Evolutionary conservation across 2,888 invertebrate genomes (phyloP).

Genomic region (Oscheius sp.): DNA sequence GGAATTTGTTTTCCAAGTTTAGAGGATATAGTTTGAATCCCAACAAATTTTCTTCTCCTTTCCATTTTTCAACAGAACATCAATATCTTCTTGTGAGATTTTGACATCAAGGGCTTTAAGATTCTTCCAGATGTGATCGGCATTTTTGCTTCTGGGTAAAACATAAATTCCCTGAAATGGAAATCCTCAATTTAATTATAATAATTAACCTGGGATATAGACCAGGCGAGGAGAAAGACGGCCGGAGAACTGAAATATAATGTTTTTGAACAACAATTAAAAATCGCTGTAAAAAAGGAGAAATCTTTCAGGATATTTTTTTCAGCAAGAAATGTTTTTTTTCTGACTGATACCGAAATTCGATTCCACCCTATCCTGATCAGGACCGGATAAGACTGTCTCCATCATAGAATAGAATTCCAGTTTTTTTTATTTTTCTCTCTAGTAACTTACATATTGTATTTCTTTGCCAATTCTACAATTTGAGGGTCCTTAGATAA

Average conservation of each 20-base stretch:
- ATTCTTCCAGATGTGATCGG: conserved; percentile 43
- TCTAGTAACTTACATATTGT: conserved; percentile 47
- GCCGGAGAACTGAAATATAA: not conserved
- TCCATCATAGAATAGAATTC: too few relatives aligned
- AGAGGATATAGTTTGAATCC: conserved; percentile 54
- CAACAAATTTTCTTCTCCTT: conserved; percentile 59
- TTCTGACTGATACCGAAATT: too few relatives aligned
- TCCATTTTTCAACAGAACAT: conserved; percentile 30
- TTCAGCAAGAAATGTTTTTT: too few relatives aligned
- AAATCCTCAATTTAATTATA: too few relatives aligned
- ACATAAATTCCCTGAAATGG: conserved; percentile 60
- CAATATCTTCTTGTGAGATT: conserved; percentile 39
- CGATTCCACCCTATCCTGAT: too few relatives aligned
- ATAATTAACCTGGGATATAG: conserved; percentile 29
- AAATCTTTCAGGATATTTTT: too few relatives aligned
- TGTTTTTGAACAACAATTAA: not conserved
- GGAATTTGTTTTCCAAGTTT: too few relatives aligned
- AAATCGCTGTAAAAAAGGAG: too few relatives aligned
- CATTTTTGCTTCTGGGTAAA: conserved; percentile 58
- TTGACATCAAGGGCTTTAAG: conserved; percentile 38
- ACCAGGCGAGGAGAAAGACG: conserved; percentile 53
- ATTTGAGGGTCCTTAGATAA: conserved; percentile 49
- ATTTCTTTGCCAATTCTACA: conserved; percentile 48
- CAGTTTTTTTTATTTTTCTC: not conserved
- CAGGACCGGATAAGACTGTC: too few relatives aligned